Conservation (phyloP, 2,888 invertebrate species). For the Cephus sareptanus region DNA sequence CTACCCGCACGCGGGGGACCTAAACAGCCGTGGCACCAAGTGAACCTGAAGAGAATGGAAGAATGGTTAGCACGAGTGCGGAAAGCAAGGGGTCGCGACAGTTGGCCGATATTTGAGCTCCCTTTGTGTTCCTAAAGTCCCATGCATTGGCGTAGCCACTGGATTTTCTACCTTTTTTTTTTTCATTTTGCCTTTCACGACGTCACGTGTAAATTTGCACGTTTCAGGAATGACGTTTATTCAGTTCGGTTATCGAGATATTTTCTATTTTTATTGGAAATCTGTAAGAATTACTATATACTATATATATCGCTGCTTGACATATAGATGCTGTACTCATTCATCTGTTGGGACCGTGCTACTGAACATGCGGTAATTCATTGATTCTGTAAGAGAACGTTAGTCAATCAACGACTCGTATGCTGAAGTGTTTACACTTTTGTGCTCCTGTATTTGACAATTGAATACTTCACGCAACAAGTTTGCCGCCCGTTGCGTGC, state of each 20-base stretch:
- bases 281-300: too few relatives aligned
- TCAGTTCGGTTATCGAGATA: background rate
- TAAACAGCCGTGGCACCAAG: background rate
- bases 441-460: background rate
- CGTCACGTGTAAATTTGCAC: background rate
- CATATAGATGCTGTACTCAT: background rate
- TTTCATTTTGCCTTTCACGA: slow-evolving; percentile 6
- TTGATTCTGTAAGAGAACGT: background rate
- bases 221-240: background rate
- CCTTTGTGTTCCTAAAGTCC: slow-evolving; percentile 55
- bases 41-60: background rate
- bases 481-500: background rate
- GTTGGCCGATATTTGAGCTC: slow-evolving; percentile 62
- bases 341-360: background rate
- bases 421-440: background rate
- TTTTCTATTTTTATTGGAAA: background rate
- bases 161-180: background rate
- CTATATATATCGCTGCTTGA: background rate
- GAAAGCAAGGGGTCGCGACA: slow-evolving; percentile 51
- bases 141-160: slow-evolving; percentile 8
- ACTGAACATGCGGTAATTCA: background rate
- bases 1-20: background rate
- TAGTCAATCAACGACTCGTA: background rate
- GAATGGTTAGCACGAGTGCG: slow-evolving; percentile 10
- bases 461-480: background rate